These are phyloP conservation scores for Eupithecia tripunctaria DNA, from an alignment of 2,888 invertebrate genomes.

Conservation along the genomic window DNA sequence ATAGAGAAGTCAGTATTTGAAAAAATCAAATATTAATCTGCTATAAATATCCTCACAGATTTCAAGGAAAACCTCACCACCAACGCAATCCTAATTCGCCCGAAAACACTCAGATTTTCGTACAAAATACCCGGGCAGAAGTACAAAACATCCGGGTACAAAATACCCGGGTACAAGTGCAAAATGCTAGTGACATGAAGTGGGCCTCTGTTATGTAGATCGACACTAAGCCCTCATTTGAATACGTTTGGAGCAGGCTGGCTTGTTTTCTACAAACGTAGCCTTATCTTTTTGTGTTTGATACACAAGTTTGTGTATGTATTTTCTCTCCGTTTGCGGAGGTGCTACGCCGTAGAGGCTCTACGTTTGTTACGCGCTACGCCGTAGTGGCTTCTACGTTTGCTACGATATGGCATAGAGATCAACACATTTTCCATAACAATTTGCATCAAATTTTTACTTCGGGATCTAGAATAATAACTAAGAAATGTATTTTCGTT, in stretches of 20 bases:
- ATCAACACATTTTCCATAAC: too few species aligned
- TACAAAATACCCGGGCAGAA: conserved; percentile 1
- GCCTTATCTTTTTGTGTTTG: neutral
- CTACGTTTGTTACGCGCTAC: neutral
- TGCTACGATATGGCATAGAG: neutral
- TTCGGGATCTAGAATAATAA: too few species aligned
- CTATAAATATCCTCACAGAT: neutral
- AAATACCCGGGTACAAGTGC: neutral
- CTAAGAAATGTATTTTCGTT: too few species aligned
- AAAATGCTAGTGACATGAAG: conserved; percentile 27
- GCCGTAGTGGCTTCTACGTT: neutral
- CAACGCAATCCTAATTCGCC: neutral
- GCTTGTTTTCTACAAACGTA: neutral
- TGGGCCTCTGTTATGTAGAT: conserved; percentile 19
- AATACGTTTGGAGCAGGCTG: conserved; percentile 11
- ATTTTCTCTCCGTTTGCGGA: too few species aligned
- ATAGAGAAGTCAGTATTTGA: neutral
- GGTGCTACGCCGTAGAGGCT: neutral
- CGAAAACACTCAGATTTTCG: neutral
- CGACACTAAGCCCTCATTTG: conserved; percentile 16
- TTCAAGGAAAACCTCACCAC: neutral
- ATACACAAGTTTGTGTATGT: neutral
- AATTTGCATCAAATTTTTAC: too few species aligned
- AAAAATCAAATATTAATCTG: neutral
- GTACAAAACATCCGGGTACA: neutral